Base-by-base conservation (phyloP, 2,888 invertebrate genomes). In the Hoplodrina ambigua region DNA sequence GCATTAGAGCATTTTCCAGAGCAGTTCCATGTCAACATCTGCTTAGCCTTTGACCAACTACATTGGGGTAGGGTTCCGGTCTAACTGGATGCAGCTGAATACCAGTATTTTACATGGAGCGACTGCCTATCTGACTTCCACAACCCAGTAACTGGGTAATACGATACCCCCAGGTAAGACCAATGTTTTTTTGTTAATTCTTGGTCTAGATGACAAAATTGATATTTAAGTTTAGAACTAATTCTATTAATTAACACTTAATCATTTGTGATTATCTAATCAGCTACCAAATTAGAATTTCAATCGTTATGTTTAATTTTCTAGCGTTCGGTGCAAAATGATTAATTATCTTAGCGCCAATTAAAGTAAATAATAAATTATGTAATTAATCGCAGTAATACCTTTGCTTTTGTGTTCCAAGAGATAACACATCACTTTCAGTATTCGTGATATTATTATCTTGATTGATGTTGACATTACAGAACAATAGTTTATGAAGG, bases 381-480 rank as follows among this genome's bases (percentile, higher is more conserved):
- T 25, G 41, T 41, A 25, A 55, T 49, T 37, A 72, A 20, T 17
- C n/a, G 15, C 25, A 72, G 41, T 72, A 46, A 25, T 41, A n/a
- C 25, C 13, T n/a, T 17, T n/a, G 33, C 19, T n/a, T 58, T 65
- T 52, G 44, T 58, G 57, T 75, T 75, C 8, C 41, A n/a, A 65
- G 7, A 13, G 77, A 61, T 58, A 54, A 33, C 8, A 46, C 19
- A 64, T 50, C 44, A 71, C n/a, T 66, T 49, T 72, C 46, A 44
- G 20, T 20, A 4, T 20, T 25, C 54, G 58, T 72, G 71, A 72
- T 52, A 19, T 5, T 7, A 0, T 61, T 62, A 66, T 72, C 66
- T 25, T 55, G 33, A 49, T 55, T 19, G n/a, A 49, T 20, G 37
- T 37, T 58, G 37, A 49, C 33, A 25, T 25, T 44, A n/a, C 13